These are phyloP conservation scores for Cladorhizidae sp. DNA, from an alignment of 37 sponge, comb jelly and placozoan species.

Conservation along the genomic window DNA sequence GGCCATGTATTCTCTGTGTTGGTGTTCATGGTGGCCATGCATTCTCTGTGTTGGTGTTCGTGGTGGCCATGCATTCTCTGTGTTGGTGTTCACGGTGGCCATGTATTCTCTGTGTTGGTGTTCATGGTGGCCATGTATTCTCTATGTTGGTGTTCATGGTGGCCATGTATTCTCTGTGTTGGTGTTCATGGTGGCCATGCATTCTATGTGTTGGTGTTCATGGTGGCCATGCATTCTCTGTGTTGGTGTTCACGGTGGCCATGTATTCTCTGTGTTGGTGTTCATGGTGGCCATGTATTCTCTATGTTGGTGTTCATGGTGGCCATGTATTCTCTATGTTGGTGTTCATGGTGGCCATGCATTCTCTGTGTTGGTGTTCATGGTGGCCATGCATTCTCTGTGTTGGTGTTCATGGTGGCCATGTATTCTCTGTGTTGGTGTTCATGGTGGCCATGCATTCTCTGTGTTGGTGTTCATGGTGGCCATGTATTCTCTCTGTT, in stretches of 20 bases:
- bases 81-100: not conserved
- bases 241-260: not conserved
- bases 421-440: not conserved
- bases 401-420: too few species aligned
- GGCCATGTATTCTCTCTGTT: too few species aligned
- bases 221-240: too few species aligned
- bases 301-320: too few species aligned
- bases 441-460: not conserved
- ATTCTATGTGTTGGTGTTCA: too few species aligned
- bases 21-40: too few species aligned
- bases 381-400: too few species aligned
- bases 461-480: not conserved
- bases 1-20: too few species aligned
- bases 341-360: not conserved
- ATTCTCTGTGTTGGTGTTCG: not conserved
- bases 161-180: not conserved
- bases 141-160: not conserved
- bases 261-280: not conserved
- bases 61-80: not conserved
- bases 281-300: too few species aligned
- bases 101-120: too few species aligned
- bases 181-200: not conserved
- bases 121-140: too few species aligned
- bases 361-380: not conserved
- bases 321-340: too few species aligned